phyloP scores from a whole-genome alignment of 2,113 vertebrate genomes.

The Dromaius novaehollandiae region DNA sequence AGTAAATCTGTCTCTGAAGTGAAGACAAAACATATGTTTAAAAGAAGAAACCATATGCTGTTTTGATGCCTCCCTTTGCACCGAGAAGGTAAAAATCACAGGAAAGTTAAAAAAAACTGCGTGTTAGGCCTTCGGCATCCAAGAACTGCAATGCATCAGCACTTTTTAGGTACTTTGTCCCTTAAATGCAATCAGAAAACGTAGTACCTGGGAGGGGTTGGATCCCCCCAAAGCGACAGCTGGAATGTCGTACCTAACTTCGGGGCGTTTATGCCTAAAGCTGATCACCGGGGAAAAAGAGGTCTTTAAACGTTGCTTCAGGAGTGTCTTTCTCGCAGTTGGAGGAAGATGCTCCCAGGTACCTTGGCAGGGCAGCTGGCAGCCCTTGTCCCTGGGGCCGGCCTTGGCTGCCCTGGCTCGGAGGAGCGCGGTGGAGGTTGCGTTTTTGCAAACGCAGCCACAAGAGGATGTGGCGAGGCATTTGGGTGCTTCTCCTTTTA shows the following conservation, averaged over 20 bases:
- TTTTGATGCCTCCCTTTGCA: background rate
- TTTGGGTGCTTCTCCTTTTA: background rate
- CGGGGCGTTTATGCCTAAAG: too few species aligned
- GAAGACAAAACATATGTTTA: background rate
- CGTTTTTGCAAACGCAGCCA: background rate
- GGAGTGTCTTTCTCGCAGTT: accelerated
- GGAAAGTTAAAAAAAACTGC: background rate
- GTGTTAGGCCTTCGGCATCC: accelerated
- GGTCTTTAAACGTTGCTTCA: accelerated
- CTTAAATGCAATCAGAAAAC: background rate
- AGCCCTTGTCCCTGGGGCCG: accelerated
- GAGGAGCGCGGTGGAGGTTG: accelerated
- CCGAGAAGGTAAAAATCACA: background rate
- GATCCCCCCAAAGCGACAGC: too few species aligned
- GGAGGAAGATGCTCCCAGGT: background rate
- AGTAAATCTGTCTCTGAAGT: background rate
- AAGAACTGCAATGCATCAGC: too few species aligned
- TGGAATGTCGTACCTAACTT: too few species aligned
- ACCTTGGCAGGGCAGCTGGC: background rate
- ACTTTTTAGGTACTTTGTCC: background rate
- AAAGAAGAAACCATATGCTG: background rate
- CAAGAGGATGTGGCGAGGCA: accelerated
- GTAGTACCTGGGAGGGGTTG: too few species aligned
- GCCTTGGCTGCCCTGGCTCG: background rate
- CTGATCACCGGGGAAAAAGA: too few species aligned